Conservation (phyloP, 2,797 vertebrate genomes). For the Acanthornis magna region DNA sequence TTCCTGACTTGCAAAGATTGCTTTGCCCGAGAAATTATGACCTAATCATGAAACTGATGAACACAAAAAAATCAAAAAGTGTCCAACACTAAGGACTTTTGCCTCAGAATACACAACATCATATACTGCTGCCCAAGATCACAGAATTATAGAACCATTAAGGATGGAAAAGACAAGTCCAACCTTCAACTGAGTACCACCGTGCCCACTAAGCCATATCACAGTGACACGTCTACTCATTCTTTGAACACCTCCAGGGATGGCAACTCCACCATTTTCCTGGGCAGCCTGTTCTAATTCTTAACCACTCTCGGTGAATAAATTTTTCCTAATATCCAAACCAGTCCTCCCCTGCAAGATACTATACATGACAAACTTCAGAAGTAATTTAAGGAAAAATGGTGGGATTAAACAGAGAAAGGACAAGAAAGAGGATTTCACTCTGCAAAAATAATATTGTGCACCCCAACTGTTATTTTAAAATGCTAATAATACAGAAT, state of each 20-base stretch:
- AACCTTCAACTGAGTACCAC: not conserved
- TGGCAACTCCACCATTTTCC: not conserved
- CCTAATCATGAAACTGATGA: not conserved
- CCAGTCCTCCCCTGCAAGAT: not conserved
- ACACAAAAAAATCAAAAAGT: not conserved
- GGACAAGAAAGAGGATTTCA: not conserved
- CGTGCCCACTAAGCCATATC: fast-evolving
- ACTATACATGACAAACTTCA: not conserved
- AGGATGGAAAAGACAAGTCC: not conserved
- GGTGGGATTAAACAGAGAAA: not conserved
- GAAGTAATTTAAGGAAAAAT: not conserved
- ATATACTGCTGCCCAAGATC: not conserved
- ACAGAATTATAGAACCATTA: not conserved
- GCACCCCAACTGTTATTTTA: not conserved
- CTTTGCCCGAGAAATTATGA: not conserved
- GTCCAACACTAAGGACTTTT: not conserved
- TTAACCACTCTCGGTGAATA: not conserved
- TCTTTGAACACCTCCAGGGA: not conserved
- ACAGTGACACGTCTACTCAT: fast-evolving
- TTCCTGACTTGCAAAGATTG: not conserved
- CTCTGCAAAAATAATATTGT: not conserved
- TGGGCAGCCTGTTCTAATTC: not conserved
- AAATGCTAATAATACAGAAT: not conserved
- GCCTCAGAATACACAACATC: not conserved
- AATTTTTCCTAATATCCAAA: not conserved